Conservation (phyloP, 2,888 invertebrate genomes). For the Euplagia quadripunctaria region DNA sequence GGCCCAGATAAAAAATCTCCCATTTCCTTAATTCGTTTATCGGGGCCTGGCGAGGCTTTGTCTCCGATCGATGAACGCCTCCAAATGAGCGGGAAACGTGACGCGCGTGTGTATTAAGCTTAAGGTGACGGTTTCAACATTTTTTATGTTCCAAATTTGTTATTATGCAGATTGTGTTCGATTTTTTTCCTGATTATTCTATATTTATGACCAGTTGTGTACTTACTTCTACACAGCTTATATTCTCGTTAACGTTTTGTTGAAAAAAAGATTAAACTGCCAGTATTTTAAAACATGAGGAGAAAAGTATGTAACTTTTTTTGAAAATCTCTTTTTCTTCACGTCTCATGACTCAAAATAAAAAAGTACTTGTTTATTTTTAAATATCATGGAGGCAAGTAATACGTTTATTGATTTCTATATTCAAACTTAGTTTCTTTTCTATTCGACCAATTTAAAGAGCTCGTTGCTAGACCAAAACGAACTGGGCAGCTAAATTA, state of each 20-base stretch:
- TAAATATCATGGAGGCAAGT: no score
- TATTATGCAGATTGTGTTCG: conserved; percentile 45
- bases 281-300: background rate
- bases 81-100: conserved; percentile 85
- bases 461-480: no score
- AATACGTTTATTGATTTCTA: no score
- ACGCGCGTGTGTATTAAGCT: conserved; percentile 84
- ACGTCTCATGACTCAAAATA: background rate
- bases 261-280: background rate
- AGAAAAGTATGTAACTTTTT: background rate
- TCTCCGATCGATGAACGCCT: conserved; percentile 86
- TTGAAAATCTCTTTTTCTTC: background rate
- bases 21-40: conserved; percentile 88
- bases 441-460: no score
- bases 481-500: no score
- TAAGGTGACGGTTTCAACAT: conserved; percentile 74
- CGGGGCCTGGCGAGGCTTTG: conserved; percentile 85
- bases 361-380: no score
- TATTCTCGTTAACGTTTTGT: conserved; percentile 7
- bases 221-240: conserved; percentile 6
- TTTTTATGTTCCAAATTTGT: conserved; percentile 49
- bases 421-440: no score
- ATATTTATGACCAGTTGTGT: conserved; percentile 27
- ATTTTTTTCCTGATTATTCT: conserved; percentile 33
- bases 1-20: conserved; percentile 87